Evolutionary conservation across 2,888 invertebrate species (phyloP).

Genomic region (Pinctada fucata): DNA sequence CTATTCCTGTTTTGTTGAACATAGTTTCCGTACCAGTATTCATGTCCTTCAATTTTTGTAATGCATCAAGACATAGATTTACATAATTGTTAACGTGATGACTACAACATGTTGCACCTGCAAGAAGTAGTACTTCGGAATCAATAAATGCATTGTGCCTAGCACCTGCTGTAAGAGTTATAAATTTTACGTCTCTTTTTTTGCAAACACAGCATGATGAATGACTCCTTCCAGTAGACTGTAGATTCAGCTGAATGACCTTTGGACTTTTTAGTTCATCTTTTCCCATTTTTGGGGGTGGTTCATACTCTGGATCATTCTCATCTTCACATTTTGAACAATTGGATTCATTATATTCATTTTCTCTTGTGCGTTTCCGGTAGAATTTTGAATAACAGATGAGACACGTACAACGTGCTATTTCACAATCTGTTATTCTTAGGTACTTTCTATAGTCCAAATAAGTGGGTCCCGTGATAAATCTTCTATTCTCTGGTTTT

Average conservation of each 20-base stretch:
- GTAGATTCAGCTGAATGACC: conserved; percentile 8
- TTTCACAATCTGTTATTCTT: background rate
- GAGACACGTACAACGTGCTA: conserved; percentile 6
- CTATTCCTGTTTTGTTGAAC: conserved; percentile 22
- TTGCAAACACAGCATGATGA: conserved; percentile 14
- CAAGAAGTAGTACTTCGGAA: background rate
- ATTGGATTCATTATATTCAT: background rate
- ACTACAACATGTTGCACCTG: conserved; percentile 21
- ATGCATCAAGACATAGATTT: conserved; percentile 1
- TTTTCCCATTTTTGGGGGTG: background rate
- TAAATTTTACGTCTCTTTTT: background rate
- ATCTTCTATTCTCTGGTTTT: conserved; percentile 15
- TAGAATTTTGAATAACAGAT: conserved; percentile 24
- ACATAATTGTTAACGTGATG: background rate
- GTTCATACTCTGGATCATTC: conserved; percentile 9
- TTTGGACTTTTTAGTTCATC: conserved; percentile 3
- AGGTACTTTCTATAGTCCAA: conserved; percentile 4
- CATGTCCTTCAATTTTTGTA: background rate
- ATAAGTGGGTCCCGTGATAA: conserved; percentile 6
- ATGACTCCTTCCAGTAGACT: conserved; percentile 21
- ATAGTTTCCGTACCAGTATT: background rate
- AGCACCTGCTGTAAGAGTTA: conserved; percentile 3
- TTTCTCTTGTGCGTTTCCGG: background rate
- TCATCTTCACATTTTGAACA: background rate
- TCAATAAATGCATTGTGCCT: conserved; percentile 1